A percentile compares a stretch with the other conserved stretches of the same genome.
Conservation (phyloP, 1,140 invertebrate genomes). For the Pantala flavescens region DNA sequence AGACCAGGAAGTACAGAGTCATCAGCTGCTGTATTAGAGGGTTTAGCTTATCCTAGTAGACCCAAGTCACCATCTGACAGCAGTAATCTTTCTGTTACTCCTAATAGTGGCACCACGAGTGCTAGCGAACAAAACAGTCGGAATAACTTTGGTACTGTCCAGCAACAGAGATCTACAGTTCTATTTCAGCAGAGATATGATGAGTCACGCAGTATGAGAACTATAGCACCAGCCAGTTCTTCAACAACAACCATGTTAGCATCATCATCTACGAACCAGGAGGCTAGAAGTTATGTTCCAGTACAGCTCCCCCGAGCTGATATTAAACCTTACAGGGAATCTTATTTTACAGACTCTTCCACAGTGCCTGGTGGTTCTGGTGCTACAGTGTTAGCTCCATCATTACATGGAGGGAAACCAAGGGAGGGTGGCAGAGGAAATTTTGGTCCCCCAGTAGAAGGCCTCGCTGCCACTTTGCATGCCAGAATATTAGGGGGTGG, state of each 20-base stretch:
- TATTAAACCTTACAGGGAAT: conserved; percentile 60
- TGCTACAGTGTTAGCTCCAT: conserved; percentile 29
- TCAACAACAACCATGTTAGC: conserved; percentile 27
- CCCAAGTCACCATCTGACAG: conserved; percentile 16
- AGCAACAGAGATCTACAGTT: conserved; percentile 32
- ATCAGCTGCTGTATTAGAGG: conserved; percentile 19
- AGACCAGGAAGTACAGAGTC: conserved; percentile 50
- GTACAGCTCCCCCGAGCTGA: conserved; percentile 53
- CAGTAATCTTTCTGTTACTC: conserved; percentile 32
- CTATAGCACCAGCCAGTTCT: conserved; percentile 15
- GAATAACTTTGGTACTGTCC: conserved; percentile 18
- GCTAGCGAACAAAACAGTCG: background rate
- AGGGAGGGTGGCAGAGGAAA: conserved; percentile 28
- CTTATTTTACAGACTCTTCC: conserved; percentile 54
- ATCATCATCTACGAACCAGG: conserved; percentile 26
- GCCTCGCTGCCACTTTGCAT: conserved; percentile 69
- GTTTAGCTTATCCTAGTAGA: conserved; percentile 18
- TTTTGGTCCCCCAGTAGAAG: conserved; percentile 38
- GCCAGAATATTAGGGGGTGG: conserved; percentile 55
- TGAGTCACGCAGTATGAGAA: background rate
- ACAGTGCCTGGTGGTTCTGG: conserved; percentile 31
- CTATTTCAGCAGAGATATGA: conserved; percentile 1
- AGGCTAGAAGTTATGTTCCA: conserved; percentile 44
- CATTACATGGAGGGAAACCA: conserved; percentile 30
- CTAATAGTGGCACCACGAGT: background rate